Evolutionary conservation across 2,113 vertebrate species (phyloP).

Genomic region (Parus major): DNA sequence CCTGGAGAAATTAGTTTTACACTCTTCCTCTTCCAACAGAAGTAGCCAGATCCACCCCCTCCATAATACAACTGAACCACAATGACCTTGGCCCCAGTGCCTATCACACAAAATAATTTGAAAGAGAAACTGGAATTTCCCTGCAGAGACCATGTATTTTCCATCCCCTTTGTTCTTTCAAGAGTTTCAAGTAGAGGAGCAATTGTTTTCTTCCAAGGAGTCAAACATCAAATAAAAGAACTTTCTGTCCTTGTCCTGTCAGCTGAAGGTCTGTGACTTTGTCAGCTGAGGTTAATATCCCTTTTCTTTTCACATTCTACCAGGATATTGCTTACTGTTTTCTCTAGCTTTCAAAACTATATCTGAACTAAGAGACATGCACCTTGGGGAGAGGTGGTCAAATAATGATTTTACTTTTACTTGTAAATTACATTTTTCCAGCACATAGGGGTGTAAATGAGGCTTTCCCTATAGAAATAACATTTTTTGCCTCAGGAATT

Average conservation of each 20-base stretch:
- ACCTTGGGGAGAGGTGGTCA: not conserved
- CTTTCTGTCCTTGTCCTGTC: not conserved
- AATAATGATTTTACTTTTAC: not conserved
- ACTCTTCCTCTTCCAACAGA: not conserved
- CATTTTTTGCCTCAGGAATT: not conserved
- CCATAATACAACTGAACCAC: not conserved
- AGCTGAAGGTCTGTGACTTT: not conserved
- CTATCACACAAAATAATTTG: not conserved
- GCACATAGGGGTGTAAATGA: not conserved
- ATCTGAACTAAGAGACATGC: not conserved
- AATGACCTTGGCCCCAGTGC: not conserved
- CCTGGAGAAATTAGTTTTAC: not conserved
- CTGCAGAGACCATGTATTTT: not conserved
- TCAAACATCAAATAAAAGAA: not conserved
- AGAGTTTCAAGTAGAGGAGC: not conserved
- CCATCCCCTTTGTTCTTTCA: not conserved
- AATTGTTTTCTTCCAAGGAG: constrained; percentile 8
- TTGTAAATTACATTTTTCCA: not conserved
- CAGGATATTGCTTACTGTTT: not conserved
- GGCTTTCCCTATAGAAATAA: not conserved
- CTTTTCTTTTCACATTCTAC: not conserved
- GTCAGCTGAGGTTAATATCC: not conserved
- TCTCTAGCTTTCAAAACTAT: not conserved
- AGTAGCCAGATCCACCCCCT: not conserved
- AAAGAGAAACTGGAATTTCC: not conserved